Percentiles rank a stretch among this genome's conserved stretches.
phyloP scores from a whole-genome alignment of 1,140 invertebrate genomes.

The Lineus longissimus region DNA sequence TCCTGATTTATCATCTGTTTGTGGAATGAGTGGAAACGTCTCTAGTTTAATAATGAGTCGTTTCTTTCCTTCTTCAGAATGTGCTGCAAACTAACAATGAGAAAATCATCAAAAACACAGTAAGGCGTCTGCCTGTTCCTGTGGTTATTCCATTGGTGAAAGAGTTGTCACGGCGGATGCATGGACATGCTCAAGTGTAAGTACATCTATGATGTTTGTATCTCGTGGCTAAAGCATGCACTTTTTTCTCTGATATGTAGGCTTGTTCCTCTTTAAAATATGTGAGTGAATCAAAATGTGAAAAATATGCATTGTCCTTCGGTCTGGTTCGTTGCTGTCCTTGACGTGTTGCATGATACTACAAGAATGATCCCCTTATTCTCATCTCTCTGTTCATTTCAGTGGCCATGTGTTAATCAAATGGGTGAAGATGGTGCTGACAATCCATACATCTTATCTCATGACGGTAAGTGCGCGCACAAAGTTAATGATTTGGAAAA shows the following conservation, averaged over 20 bases:
- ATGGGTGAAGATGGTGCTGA: conserved; percentile 44
- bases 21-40: background rate
- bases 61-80: conserved; percentile 30
- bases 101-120: conserved; percentile 41
- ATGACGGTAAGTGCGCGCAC: conserved; percentile 51
- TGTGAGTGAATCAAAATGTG: no score
- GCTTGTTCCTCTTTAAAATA: no score
- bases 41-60: background rate
- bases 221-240: background rate
- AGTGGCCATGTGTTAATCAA: conserved; percentile 31
- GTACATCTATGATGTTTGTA: background rate
- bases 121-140: conserved; percentile 36
- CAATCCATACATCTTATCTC: conserved; percentile 46
- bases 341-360: no score
- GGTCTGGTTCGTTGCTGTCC: no score
- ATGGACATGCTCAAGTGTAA: conserved; percentile 39
- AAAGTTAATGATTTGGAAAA: no score
- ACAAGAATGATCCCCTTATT: no score
- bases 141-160: conserved; percentile 40
- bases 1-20: background rate
- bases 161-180: conserved; percentile 39
- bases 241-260: no score
- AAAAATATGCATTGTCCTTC: no score
- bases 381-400: no score
- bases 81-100: conserved; percentile 36